Base-by-base conservation (phyloP, 2,888 invertebrate genomes). In the Boloria selene region DNA sequence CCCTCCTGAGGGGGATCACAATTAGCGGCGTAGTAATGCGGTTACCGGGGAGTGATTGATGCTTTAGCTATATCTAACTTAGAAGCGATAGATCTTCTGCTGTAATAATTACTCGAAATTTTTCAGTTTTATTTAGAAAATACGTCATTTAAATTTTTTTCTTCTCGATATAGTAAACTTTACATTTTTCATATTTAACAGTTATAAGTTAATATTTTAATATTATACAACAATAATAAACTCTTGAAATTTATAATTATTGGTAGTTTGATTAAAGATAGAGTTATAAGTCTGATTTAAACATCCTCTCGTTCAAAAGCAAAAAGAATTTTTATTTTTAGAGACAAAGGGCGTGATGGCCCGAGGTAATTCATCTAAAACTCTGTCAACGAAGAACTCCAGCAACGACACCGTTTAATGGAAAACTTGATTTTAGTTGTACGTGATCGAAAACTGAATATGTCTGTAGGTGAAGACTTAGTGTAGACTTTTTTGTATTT, bases 1-100 rank as follows among this genome's bases (percentile, higher is more conserved):
- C 76, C 77, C 74, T 74, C 69, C 69, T 70, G 73, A 77, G 61
- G 79, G 80, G 80, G 85, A 86, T 86, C 83, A 85, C 88, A 87
- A 88, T 89, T 88, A 89, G 85, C 76, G 82, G 81, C 75, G 81
- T 75, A 77, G 82, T 85, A 84, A 85, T 78, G 80, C 79, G 82
- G 83, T 83, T 76, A 84, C 84, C 82, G 82, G 79, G 77, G 76
- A 74, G 80, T 83, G 85, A 86, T 85, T 81, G 82, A 83, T 82
- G 81, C 77, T 70, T 64, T 68, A 66, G 71, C 72, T 73, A 63
- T 61, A 65, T 71, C 70, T 72, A 65, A 60, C 66, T 70, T 70
- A 73, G 51, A 68, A 18, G 22, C n/a, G 59, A 45, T 45, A 26
- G n/a, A n/a, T 26, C 13, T 62, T 44, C 63, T 17, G 49, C 49